Conservation (phyloP, 2,113 vertebrate species). For the Seriola dumerili region DNA sequence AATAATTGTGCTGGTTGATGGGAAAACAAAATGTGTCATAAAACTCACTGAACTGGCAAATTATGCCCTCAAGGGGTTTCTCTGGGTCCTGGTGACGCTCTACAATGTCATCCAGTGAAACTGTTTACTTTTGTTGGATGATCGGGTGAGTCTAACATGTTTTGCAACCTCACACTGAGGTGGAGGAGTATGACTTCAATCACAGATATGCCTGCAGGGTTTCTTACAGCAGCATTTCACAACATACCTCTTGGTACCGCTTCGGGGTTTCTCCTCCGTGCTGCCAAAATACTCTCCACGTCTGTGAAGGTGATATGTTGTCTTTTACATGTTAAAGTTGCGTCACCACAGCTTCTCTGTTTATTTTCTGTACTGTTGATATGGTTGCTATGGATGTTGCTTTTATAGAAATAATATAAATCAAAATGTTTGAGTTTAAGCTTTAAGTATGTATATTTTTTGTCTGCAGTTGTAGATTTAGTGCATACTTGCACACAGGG, state of each 20-base stretch:
- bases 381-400: not conserved
- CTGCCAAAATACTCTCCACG: not conserved
- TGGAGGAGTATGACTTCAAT: not conserved
- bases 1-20: no score
- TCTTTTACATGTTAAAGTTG: no score
- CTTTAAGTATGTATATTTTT: no score
- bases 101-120: not conserved
- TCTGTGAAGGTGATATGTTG: not conserved
- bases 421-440: no score
- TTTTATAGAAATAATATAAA: not conserved
- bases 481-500: not conserved
- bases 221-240: not conserved
- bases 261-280: not conserved
- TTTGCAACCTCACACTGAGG: not conserved
- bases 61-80: no score
- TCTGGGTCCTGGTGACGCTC: no score
- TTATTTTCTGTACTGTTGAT: not conserved
- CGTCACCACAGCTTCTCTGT: not conserved
- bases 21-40: no score
- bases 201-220: slow-evolving; percentile 6
- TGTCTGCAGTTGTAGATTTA: not conserved
- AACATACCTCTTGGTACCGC: not conserved
- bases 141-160: not conserved
- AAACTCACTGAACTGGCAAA: no score
- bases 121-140: not conserved